Base-by-base conservation (phyloP, 2,888 invertebrate species). In the Eueremaeus valkanovi region DNA sequence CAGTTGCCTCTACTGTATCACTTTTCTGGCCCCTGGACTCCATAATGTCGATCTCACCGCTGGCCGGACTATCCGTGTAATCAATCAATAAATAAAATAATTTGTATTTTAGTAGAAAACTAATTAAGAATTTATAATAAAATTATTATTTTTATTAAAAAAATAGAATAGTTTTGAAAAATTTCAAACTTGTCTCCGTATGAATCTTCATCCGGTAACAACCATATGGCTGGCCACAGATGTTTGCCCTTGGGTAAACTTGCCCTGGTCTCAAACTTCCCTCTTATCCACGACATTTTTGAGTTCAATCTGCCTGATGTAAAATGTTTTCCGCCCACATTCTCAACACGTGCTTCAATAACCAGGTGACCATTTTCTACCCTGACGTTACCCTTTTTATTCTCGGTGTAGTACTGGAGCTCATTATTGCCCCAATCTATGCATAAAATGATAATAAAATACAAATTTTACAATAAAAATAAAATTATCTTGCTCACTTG, bases 111-210 rank as follows among this genome's bases (percentile, higher is more conserved):
- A n/a, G 21, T 27, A n/a, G n/a, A n/a, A n/a, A n/a, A n/a, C n/a
- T n/a, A n/a, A n/a, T n/a, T n/a, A n/a, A n/a, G n/a, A n/a, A n/a
- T n/a, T n/a, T n/a, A n/a, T n/a, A n/a, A n/a, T n/a, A n/a, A n/a
- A n/a, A n/a, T n/a, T n/a, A n/a, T n/a, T n/a, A n/a, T n/a, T n/a
- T n/a, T n/a, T n/a, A n/a, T n/a, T n/a, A n/a, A n/a, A n/a, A n/a
- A n/a, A n/a, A n/a, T n/a, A n/a, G n/a, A 27, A 3, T 11, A 3
- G 0, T 6, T 2, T 90, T 5, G n/a, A n/a, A n/a, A n/a, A n/a
- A n/a, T n/a, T n/a, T 87, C 82, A 0, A 90, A 90, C 90, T 90
- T 90, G 0, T 84, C 82, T 0, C 90, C 89, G 81, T 90, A 90
- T 0, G 85, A 83, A 51, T 86, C 86, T 72, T 87, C 85, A 9